Percentiles rank a stretch among this genome's conserved stretches.
phyloP scores from a whole-genome alignment of 2,113 vertebrate genomes.

The Heloderma charlesbogerti region DNA sequence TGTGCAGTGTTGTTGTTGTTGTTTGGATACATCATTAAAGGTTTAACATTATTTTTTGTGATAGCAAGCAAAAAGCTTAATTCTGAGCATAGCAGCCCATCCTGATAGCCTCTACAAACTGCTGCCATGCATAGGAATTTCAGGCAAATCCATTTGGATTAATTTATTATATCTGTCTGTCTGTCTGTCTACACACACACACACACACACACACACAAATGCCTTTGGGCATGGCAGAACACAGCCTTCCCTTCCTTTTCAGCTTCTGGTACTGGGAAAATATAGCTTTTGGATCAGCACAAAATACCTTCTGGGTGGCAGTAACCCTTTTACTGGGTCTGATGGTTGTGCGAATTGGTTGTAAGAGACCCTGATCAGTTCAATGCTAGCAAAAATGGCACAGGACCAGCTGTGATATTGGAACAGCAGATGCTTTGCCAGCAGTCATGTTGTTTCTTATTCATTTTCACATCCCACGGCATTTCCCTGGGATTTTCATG shows the following conservation, averaged over 20 bases:
- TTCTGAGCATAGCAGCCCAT: not conserved
- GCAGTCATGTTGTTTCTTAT: not conserved
- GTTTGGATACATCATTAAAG: not conserved
- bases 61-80: not conserved
- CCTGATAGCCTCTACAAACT: not conserved
- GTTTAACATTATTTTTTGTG: not conserved
- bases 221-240: not conserved
- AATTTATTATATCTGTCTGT: not conserved
- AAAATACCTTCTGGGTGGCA: not conserved
- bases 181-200: no score
- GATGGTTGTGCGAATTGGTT: not conserved
- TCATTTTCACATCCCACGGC: conserved; percentile 57
- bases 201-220: no score
- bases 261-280: no score
- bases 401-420: not conserved
- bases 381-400: not conserved
- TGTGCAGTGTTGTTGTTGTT: not conserved
- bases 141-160: not conserved
- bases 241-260: not conserved
- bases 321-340: no score
- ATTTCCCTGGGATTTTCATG: conserved; percentile 55
- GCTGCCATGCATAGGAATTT: not conserved
- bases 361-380: conserved; percentile 8
- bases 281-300: not conserved
- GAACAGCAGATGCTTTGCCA: conserved; percentile 13